These are phyloP conservation scores for Cantharis rufa DNA, from an alignment of 2,888 invertebrate species.

Conservation along the genomic window DNA sequence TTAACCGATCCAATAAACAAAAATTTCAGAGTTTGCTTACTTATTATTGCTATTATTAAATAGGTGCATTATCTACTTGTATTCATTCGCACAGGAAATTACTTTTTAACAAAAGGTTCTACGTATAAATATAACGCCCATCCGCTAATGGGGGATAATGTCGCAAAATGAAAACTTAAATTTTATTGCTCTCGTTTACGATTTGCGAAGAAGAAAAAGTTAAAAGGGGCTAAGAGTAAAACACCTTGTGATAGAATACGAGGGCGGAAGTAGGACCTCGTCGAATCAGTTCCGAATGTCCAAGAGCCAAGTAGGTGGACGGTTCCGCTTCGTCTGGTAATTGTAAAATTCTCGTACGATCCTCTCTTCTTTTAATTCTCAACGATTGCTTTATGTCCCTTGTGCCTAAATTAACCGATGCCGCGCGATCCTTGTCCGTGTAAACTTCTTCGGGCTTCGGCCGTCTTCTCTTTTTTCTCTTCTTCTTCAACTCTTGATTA, in stretches of 20 bases:
- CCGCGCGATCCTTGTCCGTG: constrained; percentile 89
- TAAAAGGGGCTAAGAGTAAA: background rate
- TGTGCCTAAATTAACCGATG: constrained; percentile 85
- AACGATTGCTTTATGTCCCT: constrained; percentile 85
- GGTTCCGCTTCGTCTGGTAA: constrained; percentile 81
- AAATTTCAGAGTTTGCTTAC: background rate
- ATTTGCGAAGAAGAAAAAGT: no score
- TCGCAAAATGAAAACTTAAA: background rate
- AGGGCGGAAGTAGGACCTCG: constrained; percentile 75
- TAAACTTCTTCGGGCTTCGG: constrained; percentile 72
- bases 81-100: background rate
- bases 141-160: background rate
- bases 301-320: constrained; percentile 74
- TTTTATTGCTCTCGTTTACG: background rate
- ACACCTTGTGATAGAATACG: constrained; percentile 79
- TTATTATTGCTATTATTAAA: background rate
- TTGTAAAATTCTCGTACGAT: constrained; percentile 71
- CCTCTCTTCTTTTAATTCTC: constrained; percentile 77
- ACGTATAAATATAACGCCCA: background rate
- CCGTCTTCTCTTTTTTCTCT: constrained; percentile 50
- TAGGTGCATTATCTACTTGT: background rate
- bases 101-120: background rate
- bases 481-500: constrained; percentile 46
- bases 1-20: background rate
- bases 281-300: constrained; percentile 75